A percentile compares a stretch with the other conserved stretches of the same genome.
phyloP scores from a whole-genome alignment of 2,888 invertebrate species.

The Epinotia brunnichana region DNA sequence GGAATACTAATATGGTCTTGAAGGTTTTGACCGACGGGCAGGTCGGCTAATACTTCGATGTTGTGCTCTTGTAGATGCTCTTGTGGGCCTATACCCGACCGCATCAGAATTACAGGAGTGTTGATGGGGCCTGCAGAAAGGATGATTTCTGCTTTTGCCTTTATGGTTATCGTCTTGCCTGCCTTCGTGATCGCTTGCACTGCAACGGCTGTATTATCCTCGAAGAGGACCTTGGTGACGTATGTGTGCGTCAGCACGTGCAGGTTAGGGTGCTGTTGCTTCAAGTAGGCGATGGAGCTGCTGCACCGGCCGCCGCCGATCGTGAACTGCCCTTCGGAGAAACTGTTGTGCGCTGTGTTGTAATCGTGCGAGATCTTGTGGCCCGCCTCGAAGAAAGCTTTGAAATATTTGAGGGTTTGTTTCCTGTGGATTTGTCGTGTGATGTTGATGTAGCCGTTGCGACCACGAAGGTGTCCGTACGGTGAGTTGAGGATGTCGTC shows the following conservation, averaged over 20 bases:
- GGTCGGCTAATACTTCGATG: slow-evolving; percentile 25
- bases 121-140: slow-evolving; percentile 42
- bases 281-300: slow-evolving; percentile 12
- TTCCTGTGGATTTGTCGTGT: slow-evolving; percentile 18
- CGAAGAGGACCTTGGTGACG: slow-evolving; percentile 33
- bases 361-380: slow-evolving; percentile 19
- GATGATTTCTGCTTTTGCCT: slow-evolving; percentile 32
- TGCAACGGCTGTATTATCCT: slow-evolving; percentile 17
- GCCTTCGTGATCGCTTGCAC: slow-evolving; percentile 21
- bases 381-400: slow-evolving; percentile 15
- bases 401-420: slow-evolving; percentile 19
- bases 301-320: slow-evolving; percentile 31
- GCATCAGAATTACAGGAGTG: slow-evolving; percentile 41
- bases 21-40: slow-evolving; percentile 38
- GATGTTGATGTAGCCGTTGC: slow-evolving; percentile 8
- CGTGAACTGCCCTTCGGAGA: slow-evolving; percentile 39
- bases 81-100: slow-evolving; percentile 40
- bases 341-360: slow-evolving; percentile 6
- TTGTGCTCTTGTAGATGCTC: slow-evolving; percentile 29
- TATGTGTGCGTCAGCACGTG: slow-evolving; percentile 26
- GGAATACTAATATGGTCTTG: slow-evolving; percentile 37
- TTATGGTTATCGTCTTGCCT: slow-evolving; percentile 16
- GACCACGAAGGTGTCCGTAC: background rate
- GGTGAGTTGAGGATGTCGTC: slow-evolving; percentile 17
- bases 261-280: slow-evolving; percentile 31